Evolutionary conservation across 2,113 vertebrate species (phyloP).

Genomic region (Sylvia atricapilla): DNA sequence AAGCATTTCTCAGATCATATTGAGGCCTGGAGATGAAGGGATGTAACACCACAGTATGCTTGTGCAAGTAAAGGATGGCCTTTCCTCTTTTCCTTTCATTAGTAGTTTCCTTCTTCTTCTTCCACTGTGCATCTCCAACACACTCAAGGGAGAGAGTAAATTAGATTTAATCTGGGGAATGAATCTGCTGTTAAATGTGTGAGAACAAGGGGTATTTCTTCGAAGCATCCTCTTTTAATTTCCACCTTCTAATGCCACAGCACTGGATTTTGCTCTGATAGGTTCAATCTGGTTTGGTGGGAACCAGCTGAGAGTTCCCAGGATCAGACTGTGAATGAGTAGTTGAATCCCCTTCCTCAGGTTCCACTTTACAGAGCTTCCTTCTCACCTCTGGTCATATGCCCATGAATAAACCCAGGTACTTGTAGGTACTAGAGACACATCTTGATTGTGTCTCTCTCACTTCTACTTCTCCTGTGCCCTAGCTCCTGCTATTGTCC

Average conservation of each 20-base stretch:
- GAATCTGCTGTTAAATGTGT: not conserved
- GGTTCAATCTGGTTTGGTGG: not conserved
- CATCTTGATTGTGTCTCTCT: not conserved
- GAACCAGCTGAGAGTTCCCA: not conserved
- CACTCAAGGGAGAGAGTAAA: not conserved
- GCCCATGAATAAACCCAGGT: not conserved
- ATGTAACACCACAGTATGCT: not conserved
- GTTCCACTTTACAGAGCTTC: not conserved
- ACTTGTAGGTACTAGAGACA: no score
- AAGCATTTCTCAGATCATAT: not conserved
- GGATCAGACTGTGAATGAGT: not conserved
- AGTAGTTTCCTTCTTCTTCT: not conserved
- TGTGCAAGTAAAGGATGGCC: not conserved
- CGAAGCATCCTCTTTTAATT: not conserved
- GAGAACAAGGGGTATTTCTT: not conserved
- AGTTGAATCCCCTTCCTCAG: not conserved
- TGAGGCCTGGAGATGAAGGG: not conserved
- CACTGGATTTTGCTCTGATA: not conserved
- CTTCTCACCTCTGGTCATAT: not conserved
- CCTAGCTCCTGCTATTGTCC: not conserved
- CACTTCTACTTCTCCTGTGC: fast-evolving
- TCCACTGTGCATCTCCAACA: not conserved
- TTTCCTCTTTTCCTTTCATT: not conserved
- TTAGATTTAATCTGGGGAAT: not conserved
- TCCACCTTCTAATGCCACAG: not conserved